Evolutionary conservation across 1,140 invertebrate species (phyloP).

Genomic region (Drosophila prosaltans): DNA sequence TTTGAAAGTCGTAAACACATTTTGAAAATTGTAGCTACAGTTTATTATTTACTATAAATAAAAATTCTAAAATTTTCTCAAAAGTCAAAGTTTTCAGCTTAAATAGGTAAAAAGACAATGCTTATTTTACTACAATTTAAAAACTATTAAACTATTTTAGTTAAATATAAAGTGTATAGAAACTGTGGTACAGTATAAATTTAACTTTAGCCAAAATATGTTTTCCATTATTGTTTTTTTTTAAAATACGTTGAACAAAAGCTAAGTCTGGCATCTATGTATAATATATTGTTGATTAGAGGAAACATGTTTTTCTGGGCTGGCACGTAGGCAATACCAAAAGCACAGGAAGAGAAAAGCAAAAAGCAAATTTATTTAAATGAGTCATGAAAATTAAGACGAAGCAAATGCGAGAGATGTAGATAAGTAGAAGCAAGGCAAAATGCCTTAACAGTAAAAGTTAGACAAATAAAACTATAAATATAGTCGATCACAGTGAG

Average conservation of each 20-base stretch:
- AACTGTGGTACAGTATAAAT: background rate
- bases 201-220: background rate
- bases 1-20: no score
- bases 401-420: conserved; percentile 59
- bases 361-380: conserved; percentile 68
- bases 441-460: conserved; percentile 41
- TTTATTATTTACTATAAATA: no score
- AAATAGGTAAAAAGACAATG: no score
- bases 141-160: no score
- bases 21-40: no score
- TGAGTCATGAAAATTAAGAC: conserved; percentile 72
- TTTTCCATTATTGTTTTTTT: background rate
- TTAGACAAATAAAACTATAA: conserved; percentile 79
- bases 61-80: no score
- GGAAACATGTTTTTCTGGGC: conserved; percentile 18
- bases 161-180: background rate
- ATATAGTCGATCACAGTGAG: conserved; percentile 38
- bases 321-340: conserved; percentile 34
- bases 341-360: conserved; percentile 22
- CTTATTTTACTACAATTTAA: no score
- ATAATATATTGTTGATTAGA: conserved; percentile 13
- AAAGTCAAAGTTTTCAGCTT: no score
- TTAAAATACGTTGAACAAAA: background rate
- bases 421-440: conserved; percentile 52
- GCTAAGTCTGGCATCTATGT: background rate